A percentile compares a stretch with the other conserved stretches of the same genome.
Evolutionary conservation across 2,113 vertebrate species (phyloP).

Genomic region (Chroicocephalus ridibundus): DNA sequence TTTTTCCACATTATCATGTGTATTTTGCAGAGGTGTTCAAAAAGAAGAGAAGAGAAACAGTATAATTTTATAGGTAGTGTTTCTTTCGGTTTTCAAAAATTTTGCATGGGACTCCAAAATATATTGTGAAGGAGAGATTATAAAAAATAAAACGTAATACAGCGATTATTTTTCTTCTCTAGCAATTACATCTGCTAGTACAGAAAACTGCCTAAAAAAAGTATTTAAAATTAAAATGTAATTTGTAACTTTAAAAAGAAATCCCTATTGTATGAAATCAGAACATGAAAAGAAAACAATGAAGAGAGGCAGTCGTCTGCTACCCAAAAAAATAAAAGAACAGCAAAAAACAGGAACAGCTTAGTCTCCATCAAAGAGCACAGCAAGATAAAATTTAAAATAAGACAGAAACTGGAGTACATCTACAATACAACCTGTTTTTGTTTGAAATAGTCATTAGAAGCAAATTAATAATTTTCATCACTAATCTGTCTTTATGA

Average conservation of each 20-base stretch:
- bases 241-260: background rate
- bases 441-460: background rate
- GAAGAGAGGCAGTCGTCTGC: background rate
- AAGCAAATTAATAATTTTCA: background rate
- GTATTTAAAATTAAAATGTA: background rate
- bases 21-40: background rate
- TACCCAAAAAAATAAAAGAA: background rate
- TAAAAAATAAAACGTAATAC: background rate
- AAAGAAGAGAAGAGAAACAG: background rate
- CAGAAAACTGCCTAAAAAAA: background rate
- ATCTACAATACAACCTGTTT: background rate
- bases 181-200: background rate
- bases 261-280: background rate
- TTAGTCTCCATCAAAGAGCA: background rate
- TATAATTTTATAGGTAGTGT: background rate
- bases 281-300: background rate
- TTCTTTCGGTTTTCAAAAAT: background rate
- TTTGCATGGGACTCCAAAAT: background rate
- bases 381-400: background rate
- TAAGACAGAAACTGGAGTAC: background rate
- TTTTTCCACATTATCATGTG: background rate
- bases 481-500: background rate
- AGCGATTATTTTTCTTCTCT: background rate
- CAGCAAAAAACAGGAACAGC: background rate
- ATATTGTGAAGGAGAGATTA: background rate